Evolutionary conservation across 2,888 invertebrate genomes (phyloP).

Genomic region (Philonicus albiceps): DNA sequence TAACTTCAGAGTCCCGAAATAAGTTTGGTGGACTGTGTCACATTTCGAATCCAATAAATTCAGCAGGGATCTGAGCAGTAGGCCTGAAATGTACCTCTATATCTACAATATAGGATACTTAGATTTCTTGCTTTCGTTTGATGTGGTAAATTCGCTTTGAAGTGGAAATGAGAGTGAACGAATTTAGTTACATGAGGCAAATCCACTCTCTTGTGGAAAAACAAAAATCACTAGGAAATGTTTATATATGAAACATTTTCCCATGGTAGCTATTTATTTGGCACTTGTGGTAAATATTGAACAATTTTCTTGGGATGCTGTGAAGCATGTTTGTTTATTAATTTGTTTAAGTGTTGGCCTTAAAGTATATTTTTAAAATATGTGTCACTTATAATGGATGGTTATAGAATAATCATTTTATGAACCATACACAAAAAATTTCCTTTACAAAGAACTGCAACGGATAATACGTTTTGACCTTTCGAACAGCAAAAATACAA

Average conservation of each 20-base stretch:
- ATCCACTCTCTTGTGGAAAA: not conserved
- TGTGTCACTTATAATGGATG: no score
- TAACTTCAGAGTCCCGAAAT: not conserved
- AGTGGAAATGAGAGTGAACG: not conserved
- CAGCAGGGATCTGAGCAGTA: not conserved
- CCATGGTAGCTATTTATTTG: not conserved
- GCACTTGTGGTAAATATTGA: not conserved
- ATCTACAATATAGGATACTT: not conserved
- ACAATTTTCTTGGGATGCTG: not conserved
- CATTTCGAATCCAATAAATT: not conserved
- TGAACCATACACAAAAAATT: not conserved
- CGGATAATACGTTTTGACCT: not conserved
- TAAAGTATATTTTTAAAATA: no score
- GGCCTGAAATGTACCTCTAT: not conserved
- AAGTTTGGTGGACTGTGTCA: not conserved
- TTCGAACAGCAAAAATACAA: not conserved
- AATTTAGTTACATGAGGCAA: not conserved
- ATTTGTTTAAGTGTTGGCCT: not conserved
- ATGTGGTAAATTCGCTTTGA: conserved; percentile 22
- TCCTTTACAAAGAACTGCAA: not conserved
- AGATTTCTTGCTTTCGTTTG: not conserved
- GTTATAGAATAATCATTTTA: conserved; percentile 15
- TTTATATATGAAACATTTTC: not conserved
- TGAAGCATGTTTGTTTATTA: not conserved
- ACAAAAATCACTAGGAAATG: not conserved